Evolutionary conservation across 2,113 vertebrate species (phyloP), one percentile per base, ranked within the genome.

Genomic region (Progne subis): DNA sequence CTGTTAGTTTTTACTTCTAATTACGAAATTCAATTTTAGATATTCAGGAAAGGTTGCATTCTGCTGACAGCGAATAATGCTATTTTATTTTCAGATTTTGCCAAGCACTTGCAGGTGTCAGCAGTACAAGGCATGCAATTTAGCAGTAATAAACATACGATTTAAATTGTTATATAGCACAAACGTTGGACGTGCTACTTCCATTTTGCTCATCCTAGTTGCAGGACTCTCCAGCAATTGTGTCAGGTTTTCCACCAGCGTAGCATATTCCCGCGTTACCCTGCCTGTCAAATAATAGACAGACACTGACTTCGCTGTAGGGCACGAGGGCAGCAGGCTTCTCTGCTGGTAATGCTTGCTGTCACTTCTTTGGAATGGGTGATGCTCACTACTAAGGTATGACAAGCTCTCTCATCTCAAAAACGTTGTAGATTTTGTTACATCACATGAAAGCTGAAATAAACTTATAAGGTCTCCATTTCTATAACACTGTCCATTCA

Each of bases 261-360:
- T 92, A 83, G 87, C 60, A 41, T 93, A 95, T 95, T 96, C 96
- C 93, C 72, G 19, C 74, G 92, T 97, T 96, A 95, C 77, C 90
- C 96, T 96, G 39, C 92, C 92, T 98, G 96, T 98, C 94, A 97
- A 90, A 95, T 94, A 76, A 70, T 12, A 93, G 92, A 90, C 86
- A 97, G 94, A 88, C 86, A 94, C 57, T 68, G 88, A 96, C 91
- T 96, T 96, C 84, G 74, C 93, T 96, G 60, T 67, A 88, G 95
- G 93, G 84, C 95, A 93, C 44, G 28, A 94, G 89, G 92, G 74
- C 94, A 96, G 60, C 88, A 71, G 90, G 90, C 86, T 85, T 96
- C 79, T 93, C 63, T 94, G 92, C 92, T 94, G 86, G 75, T 97
- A 96, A 90, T 92, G 83, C 60, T 95, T 17, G 12, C 91, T 94